Conservation (phyloP, 2,797 vertebrate species). For the Diplodus puntazzo region DNA sequence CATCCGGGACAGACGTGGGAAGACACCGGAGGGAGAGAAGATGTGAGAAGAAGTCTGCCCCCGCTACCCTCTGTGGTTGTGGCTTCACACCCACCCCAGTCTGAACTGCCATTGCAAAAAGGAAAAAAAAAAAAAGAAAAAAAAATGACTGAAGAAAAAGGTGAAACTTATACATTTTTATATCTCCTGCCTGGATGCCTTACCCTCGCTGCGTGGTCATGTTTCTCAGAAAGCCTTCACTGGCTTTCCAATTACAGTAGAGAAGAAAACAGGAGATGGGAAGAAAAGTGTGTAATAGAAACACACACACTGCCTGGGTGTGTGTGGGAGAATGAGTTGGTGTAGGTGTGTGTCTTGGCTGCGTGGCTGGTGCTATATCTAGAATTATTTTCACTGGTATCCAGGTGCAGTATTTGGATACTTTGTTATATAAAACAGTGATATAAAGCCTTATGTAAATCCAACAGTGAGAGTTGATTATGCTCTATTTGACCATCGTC, state of each 20-base stretch:
- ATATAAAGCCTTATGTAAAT: conserved; percentile 32
- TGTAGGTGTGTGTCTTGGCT: conserved; percentile 42
- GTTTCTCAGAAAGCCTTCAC: conserved; percentile 69
- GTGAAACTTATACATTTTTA: conserved; percentile 73
- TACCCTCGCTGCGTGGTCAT: conserved; percentile 42
- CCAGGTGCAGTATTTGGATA: conserved; percentile 21
- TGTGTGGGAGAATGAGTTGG: conserved; percentile 39
- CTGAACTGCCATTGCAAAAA: conserved; percentile 25
- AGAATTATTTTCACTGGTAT: conserved; percentile 22
- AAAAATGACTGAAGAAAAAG: not conserved
- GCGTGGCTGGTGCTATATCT: conserved; percentile 27
- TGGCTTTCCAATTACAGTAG: conserved; percentile 73
- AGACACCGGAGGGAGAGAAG: conserved; percentile 65
- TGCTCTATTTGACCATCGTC: not conserved
- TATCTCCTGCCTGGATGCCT: conserved; percentile 65
- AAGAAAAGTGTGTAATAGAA: conserved; percentile 57
- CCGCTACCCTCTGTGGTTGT: conserved; percentile 15
- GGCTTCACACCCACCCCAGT: conserved; percentile 10
- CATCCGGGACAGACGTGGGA: conserved; percentile 59
- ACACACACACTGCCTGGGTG: conserved; percentile 34
- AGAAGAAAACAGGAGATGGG: conserved; percentile 62
- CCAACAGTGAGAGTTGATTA: not conserved
- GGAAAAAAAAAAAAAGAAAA: not conserved
- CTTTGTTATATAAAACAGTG: conserved; percentile 47
- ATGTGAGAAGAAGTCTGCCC: conserved; percentile 62